Evolutionary conservation across 2,797 vertebrate genomes (phyloP), one percentile per base, ranked within the genome.

Genomic region (Smutsia gigantea): DNA sequence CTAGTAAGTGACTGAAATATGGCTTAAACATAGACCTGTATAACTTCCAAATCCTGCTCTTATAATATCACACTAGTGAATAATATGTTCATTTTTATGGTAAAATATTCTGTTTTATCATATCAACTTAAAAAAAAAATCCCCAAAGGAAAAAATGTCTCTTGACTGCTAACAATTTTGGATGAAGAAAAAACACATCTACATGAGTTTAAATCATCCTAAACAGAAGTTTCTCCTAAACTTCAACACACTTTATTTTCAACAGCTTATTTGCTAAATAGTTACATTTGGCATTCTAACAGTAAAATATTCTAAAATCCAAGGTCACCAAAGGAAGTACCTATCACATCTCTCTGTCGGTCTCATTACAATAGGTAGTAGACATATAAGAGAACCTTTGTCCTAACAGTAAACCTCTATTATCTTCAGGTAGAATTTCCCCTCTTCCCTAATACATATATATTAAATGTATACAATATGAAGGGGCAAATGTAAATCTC

Each of bases 291-390:
- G 46, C 37, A 34, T 89, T 91, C 14, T 87, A 87, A 77, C 5
- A 90, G 51, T 29, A 86, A 84, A 88, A 82, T 81, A 84, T 51
- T 96, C 94, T 94, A 92, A 91, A 92, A 72, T 71, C 6, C 66
- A 93, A 61, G 37, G 69, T 84, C 84, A 84, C 42, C 63, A 72
- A 93, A 92, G 59, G 37, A 91, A 64, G 37, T 55, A 42, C 11
- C 17, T 74, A 46, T 31, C 51, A 72, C 37, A 77, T 88, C 25
- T 86, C 46, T 90, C 71, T 82, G 57, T 21, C 78, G 68, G 34
- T 69, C 8, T 21, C 42, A 79, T 53, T 79, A 19, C 21, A 63
- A 72, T 2, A 85, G n/a, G 11, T 34, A 87, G 12, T 15, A 75
- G 64, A 78, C 7, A 57, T 5, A 81, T n/a, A 31, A 84, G 75